phyloP scores from a whole-genome alignment of 1,140 invertebrate species.

The Drosophila lacteicornis region DNA sequence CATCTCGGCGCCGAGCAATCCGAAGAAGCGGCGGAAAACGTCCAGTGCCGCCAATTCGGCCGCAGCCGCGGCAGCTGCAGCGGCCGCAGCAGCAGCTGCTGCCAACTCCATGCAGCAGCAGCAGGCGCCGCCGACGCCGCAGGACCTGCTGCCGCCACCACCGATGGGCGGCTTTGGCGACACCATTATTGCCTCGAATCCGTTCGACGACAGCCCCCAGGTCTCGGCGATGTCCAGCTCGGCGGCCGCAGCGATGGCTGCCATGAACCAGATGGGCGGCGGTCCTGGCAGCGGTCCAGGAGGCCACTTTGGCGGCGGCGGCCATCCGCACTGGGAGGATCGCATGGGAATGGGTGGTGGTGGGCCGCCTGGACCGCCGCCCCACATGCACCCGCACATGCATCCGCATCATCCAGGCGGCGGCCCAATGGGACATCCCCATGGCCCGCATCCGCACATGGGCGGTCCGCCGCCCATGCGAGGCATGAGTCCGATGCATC shows the following conservation, averaged over 20 bases:
- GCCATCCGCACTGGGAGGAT: conserved; percentile 86
- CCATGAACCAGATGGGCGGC: conserved; percentile 86
- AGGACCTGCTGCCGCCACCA: conserved; percentile 92
- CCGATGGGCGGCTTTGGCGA: conserved; percentile 94
- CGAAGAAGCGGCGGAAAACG: conserved; percentile 89
- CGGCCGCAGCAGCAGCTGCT: conserved; percentile 83
- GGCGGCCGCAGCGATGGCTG: conserved; percentile 86
- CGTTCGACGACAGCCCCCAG: conserved; percentile 96
- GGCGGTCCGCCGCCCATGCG: conserved; percentile 88
- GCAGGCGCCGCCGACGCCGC: conserved; percentile 87
- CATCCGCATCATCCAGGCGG: conserved; percentile 86
- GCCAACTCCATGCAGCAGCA: conserved; percentile 86
- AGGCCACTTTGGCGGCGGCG: conserved; percentile 65
- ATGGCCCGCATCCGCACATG: conserved; percentile 85
- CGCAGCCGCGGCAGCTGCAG: conserved; percentile 76
- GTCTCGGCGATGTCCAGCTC: conserved; percentile 76
- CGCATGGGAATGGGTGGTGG: conserved; percentile 85
- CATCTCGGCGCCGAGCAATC: conserved; percentile 87
- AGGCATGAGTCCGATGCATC: conserved; percentile 89
- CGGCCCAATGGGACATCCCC: conserved; percentile 70
- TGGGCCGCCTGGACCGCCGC: conserved; percentile 85
- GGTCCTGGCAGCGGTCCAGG: conserved; percentile 61
- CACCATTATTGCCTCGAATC: conserved; percentile 97
- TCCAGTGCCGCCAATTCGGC: conserved; percentile 85
- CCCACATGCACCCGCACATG: conserved; percentile 84